Conservation (phyloP, 2,113 vertebrate species). For the Stigmatopora nigra region DNA sequence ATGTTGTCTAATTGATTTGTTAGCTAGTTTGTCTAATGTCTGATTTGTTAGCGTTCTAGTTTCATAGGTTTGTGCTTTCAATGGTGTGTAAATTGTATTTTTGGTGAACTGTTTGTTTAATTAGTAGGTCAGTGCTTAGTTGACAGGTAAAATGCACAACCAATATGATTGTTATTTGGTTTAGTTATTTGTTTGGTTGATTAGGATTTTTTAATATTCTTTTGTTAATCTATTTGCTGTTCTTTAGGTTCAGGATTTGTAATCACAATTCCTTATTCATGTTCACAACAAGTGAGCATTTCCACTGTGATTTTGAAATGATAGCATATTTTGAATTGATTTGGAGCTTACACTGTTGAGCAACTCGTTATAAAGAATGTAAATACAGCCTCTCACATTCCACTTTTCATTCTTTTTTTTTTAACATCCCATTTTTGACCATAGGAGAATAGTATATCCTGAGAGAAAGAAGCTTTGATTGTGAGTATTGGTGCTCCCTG, state of each 20-base stretch:
- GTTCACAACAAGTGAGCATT: too few species aligned
- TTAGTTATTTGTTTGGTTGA: background rate
- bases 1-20: background rate
- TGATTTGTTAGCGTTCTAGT: background rate
- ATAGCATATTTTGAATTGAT: background rate
- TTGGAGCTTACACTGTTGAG: background rate
- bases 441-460: background rate
- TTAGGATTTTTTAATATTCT: background rate
- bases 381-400: background rate
- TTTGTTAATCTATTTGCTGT: background rate
- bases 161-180: background rate
- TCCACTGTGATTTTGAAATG: background rate
- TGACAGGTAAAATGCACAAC: too few species aligned
- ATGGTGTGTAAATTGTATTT: background rate
- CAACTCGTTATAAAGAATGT: background rate
- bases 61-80: background rate
- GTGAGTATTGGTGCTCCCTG: background rate
- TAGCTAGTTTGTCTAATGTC: background rate
- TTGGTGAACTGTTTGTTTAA: background rate
- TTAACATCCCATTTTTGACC: background rate
- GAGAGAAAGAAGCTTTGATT: constrained; percentile 1
- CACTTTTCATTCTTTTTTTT: background rate
- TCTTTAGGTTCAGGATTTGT: background rate
- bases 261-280: background rate
- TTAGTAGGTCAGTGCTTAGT: background rate